Percentiles rank a stretch among this genome's conserved stretches.
Conservation (phyloP, 2,113 vertebrate species). For the Tetraodon nigroviridis region DNA sequence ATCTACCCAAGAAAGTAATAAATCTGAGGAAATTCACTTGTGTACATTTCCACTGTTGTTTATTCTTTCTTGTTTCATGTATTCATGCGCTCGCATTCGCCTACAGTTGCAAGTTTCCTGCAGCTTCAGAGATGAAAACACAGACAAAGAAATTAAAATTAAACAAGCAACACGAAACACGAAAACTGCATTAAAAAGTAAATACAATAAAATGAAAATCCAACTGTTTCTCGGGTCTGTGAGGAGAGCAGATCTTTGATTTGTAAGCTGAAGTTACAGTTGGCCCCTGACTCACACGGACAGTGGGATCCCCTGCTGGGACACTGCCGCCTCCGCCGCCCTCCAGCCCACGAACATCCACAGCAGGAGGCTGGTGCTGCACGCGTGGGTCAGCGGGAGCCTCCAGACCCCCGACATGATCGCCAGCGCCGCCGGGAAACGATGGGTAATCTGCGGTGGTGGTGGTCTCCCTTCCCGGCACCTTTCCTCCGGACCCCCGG, state of each 20-base stretch:
- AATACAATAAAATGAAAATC: not conserved
- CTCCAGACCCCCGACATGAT: slow-evolving; percentile 72
- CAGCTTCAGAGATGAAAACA: not conserved
- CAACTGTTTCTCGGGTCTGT: not conserved
- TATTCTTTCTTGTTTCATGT: too few species aligned
- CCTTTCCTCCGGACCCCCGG: slow-evolving; percentile 11
- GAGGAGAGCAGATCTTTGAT: not conserved
- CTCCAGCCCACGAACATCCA: slow-evolving; percentile 77
- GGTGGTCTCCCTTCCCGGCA: slow-evolving; percentile 14
- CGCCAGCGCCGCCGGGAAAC: slow-evolving; percentile 1
- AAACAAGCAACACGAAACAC: not conserved
- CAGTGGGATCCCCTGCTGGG: slow-evolving; percentile 93
- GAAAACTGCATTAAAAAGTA: not conserved
- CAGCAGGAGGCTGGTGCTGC: slow-evolving; percentile 63
- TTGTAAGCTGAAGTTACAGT: slow-evolving; percentile 29
- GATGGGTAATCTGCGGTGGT: not conserved
- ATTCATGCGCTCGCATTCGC: not conserved
- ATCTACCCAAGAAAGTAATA: too few species aligned
- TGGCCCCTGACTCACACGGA: slow-evolving; percentile 76
- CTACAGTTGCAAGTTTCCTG: too few species aligned
- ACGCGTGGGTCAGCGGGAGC: slow-evolving; percentile 57
- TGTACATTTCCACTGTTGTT: too few species aligned
- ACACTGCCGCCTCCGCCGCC: slow-evolving; percentile 77
- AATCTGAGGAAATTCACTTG: too few species aligned
- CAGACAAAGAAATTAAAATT: not conserved